phyloP scores from a whole-genome alignment of 2,113 vertebrate genomes.

The Corvus moneduloides region DNA sequence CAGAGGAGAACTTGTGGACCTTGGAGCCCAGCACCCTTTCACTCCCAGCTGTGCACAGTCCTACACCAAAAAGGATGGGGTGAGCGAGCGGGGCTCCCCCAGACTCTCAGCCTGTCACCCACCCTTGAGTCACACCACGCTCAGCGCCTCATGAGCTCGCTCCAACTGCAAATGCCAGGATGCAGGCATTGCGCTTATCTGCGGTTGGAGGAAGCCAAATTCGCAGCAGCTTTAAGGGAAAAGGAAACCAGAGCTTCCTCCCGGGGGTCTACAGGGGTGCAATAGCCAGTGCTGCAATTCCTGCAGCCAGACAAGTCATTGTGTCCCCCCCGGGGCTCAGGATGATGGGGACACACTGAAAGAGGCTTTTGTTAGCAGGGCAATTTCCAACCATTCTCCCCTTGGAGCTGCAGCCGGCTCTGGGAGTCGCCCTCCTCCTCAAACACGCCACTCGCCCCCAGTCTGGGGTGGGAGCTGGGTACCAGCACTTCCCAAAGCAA shows the following conservation, averaged over 20 bases:
- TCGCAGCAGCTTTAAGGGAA: neutral
- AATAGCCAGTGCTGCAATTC: neutral
- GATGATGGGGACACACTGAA: neutral
- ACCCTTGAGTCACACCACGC: neutral
- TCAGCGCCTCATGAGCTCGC: neutral
- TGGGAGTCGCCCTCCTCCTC: neutral
- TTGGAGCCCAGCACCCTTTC: neutral
- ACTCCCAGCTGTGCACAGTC: neutral
- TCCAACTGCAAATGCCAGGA: neutral
- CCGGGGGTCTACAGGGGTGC: neutral
- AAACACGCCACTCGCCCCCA: neutral
- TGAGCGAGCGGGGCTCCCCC: accelerated
- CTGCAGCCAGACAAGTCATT: neutral
- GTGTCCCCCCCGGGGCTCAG: neutral
- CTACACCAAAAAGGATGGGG: neutral
- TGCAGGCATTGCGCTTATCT: neutral
- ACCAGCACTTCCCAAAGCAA: neutral
- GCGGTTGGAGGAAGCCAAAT: neutral
- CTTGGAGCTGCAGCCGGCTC: neutral
- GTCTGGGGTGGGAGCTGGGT: neutral
- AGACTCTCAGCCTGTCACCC: neutral
- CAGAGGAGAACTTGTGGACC: neutral
- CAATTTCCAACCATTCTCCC: neutral
- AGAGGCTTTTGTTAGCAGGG: slow-evolving; percentile 27
- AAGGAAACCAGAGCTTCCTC: slow-evolving; percentile 27